These are phyloP conservation scores for Nesidiocoris tenuis DNA, from an alignment of 2,888 invertebrate species.

Conservation along the genomic window DNA sequence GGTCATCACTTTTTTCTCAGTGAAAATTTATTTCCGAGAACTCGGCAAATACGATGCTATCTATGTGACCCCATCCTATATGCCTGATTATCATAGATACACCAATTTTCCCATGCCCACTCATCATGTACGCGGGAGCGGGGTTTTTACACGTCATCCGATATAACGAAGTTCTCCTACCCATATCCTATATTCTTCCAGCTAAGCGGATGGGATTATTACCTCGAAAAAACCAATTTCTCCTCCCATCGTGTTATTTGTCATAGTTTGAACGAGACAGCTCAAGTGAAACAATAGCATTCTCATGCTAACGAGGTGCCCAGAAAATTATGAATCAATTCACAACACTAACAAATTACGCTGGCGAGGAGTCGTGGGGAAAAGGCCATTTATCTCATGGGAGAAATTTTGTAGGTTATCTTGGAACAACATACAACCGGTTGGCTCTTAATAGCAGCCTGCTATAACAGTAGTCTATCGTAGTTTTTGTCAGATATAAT, in stretches of 20 bases:
- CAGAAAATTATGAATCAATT: constrained; percentile 29
- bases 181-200: neutral
- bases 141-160: neutral
- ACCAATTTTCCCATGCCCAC: too few relatives aligned
- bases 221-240: neutral
- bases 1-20: too few relatives aligned
- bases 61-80: too few relatives aligned
- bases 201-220: neutral
- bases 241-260: constrained; percentile 16
- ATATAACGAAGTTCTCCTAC: neutral
- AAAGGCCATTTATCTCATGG: neutral
- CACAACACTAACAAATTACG: constrained; percentile 9
- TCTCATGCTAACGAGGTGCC: constrained; percentile 31
- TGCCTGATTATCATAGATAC: too few relatives aligned
- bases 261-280: constrained; percentile 24
- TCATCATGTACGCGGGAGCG: too few relatives aligned
- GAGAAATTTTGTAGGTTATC: neutral
- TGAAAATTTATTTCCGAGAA: too few relatives aligned
- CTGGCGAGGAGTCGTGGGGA: neutral
- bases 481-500: neutral
- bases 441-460: neutral
- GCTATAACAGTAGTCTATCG: constrained; percentile 2
- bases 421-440: constrained; percentile 4
- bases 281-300: constrained; percentile 8
- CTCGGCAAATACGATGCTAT: too few relatives aligned